Evolutionary conservation across 2,888 invertebrate genomes (phyloP).

Genomic region (Brenthis hecate): DNA sequence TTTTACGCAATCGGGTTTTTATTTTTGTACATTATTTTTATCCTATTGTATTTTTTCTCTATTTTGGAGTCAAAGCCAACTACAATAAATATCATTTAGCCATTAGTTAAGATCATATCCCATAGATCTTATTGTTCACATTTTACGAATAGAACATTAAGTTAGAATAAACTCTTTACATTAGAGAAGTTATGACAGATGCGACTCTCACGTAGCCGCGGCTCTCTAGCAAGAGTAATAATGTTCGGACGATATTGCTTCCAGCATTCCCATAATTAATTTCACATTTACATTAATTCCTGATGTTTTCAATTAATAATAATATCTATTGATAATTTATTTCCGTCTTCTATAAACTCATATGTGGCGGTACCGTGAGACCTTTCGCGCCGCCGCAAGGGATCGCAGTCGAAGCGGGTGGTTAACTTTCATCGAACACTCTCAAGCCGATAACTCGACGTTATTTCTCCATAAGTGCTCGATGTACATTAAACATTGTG

Average conservation of each 20-base stretch:
- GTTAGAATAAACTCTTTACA: background rate
- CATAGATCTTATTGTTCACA: too few species aligned
- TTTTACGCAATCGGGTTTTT: too few species aligned
- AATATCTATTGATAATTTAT: slow-evolving; percentile 37
- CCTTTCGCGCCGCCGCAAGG: slow-evolving; percentile 13
- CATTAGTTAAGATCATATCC: too few species aligned
- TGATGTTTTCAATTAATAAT: slow-evolving; percentile 40
- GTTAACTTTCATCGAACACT: slow-evolving; percentile 32
- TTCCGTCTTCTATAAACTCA: slow-evolving; percentile 36
- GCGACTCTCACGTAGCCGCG: slow-evolving; percentile 29
- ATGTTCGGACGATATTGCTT: slow-evolving; percentile 24
- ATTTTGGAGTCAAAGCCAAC: too few species aligned
- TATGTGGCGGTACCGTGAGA: slow-evolving; percentile 34
- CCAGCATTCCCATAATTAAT: slow-evolving; percentile 36
- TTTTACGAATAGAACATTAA: background rate
- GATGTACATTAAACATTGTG: slow-evolving; percentile 33
- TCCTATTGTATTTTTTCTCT: too few species aligned
- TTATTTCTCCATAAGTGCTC: slow-evolving; percentile 22
- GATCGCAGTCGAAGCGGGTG: slow-evolving; percentile 18
- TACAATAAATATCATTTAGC: too few species aligned
- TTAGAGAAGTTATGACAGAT: slow-evolving; percentile 24
- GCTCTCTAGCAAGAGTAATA: slow-evolving; percentile 34
- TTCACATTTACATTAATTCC: slow-evolving; percentile 34
- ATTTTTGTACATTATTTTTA: too few species aligned
- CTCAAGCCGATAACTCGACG: slow-evolving; percentile 19